phyloP scores from a whole-genome alignment of 2,113 vertebrate genomes.

The Podiceps cristatus region DNA sequence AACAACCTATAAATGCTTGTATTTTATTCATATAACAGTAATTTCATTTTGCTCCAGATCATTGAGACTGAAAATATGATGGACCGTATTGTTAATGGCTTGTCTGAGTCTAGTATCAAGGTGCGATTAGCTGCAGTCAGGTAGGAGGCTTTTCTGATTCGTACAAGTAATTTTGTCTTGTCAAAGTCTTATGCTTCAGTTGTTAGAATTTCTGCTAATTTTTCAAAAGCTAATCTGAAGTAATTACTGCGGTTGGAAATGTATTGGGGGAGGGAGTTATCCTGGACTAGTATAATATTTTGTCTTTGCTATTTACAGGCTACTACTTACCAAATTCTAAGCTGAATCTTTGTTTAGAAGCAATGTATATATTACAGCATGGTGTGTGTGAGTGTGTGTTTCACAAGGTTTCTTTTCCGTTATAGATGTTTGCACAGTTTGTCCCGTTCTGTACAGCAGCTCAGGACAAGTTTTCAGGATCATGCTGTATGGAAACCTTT shows the following conservation, averaged over 20 bases:
- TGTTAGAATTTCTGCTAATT: background rate
- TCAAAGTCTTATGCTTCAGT: background rate
- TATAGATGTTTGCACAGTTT: conserved; percentile 98
- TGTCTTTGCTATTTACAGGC: background rate
- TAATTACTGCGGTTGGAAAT: background rate
- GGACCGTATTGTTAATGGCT: conserved; percentile 98
- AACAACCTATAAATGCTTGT: background rate
- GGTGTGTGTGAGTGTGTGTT: fast-evolving
- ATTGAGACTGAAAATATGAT: conserved; percentile 99
- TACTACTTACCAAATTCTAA: background rate
- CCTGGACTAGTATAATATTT: background rate
- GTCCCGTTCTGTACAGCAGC: conserved; percentile 97
- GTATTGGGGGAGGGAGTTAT: background rate
- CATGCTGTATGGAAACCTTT: conserved; percentile 98
- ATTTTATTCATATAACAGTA: conserved; percentile 46
- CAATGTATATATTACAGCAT: background rate
- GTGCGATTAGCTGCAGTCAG: conserved; percentile 97
- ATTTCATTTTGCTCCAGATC: conserved; percentile 83
- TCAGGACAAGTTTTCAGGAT: conserved; percentile 98
- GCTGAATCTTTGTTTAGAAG: background rate
- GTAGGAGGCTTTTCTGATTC: conserved; percentile 79
- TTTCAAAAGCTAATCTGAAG: background rate
- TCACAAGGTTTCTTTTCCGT: conserved; percentile 32
- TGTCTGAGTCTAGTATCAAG: conserved; percentile 98
- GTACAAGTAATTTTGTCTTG: background rate